Evolutionary conservation across 1,140 invertebrate species (phyloP).

Genomic region (Gonioctena quinquepunctata): DNA sequence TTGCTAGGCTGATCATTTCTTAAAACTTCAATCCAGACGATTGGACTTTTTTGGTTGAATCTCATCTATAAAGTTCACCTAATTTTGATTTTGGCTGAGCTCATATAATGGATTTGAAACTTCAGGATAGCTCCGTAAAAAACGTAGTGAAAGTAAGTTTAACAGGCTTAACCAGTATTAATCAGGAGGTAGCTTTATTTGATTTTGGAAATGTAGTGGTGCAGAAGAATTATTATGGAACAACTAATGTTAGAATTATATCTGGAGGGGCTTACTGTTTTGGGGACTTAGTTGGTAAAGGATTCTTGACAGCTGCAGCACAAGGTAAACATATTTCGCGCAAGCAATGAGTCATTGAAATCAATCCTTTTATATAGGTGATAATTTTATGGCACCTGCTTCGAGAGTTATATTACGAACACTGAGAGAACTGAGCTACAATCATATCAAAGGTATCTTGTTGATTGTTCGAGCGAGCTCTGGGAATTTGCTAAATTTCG

Average conservation of each 20-base stretch:
- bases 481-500: slow-evolving; percentile 48
- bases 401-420: slow-evolving; percentile 57
- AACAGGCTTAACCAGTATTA: slow-evolving; percentile 8
- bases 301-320: slow-evolving; percentile 70
- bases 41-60: no score
- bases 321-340: slow-evolving; percentile 56
- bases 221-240: slow-evolving; percentile 41
- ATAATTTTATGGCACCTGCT: slow-evolving; percentile 58
- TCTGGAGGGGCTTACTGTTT: slow-evolving; percentile 66
- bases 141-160: not conserved
- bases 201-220: slow-evolving; percentile 49
- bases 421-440: slow-evolving; percentile 58
- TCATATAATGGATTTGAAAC: slow-evolving; percentile 12
- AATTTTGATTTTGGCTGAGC: no score
- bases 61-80: no score
- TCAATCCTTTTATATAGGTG: slow-evolving; percentile 34
- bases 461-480: slow-evolving; percentile 45
- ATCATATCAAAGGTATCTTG: slow-evolving; percentile 44
- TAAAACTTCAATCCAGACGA: no score
- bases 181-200: slow-evolving; percentile 45
- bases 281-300: slow-evolving; percentile 68
- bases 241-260: slow-evolving; percentile 63
- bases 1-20: no score
- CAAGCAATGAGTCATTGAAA: not conserved
- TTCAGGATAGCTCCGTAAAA: not conserved